phyloP scores from a whole-genome alignment of 2,797 vertebrate genomes.

The Melanogrammus aeglefinus region DNA sequence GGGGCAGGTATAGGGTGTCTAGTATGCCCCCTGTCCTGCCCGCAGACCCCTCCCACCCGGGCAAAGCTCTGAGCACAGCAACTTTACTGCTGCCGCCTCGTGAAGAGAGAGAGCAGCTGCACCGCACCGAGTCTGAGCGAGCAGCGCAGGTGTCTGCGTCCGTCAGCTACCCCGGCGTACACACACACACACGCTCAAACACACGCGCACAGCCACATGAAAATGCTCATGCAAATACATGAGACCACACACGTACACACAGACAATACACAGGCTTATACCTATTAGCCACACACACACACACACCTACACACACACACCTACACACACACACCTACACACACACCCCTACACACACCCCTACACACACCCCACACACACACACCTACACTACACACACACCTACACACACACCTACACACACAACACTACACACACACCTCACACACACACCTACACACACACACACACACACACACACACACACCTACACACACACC shows the following conservation, averaged over 20 bases:
- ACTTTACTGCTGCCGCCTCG: conserved; percentile 64
- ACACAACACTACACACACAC: too few relatives aligned
- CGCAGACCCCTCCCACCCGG: conserved; percentile 24
- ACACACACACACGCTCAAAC: conserved; percentile 15
- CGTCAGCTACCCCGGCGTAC: conserved; percentile 50
- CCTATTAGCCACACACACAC: not conserved
- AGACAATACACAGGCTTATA: not conserved
- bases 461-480: not conserved
- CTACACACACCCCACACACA: conserved; percentile 1
- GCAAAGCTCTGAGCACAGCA: conserved; percentile 77
- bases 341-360: too few relatives aligned
- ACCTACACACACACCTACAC: not conserved
- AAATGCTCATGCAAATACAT: too few relatives aligned
- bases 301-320: conserved; percentile 4
- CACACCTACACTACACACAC: not conserved
- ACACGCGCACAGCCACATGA: conserved; percentile 12
- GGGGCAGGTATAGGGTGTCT: conserved; percentile 60
- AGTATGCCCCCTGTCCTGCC: conserved; percentile 37
- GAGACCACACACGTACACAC: not conserved
- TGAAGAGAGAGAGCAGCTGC: conserved; percentile 76
- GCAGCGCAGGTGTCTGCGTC: conserved; percentile 74
- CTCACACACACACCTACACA: not conserved
- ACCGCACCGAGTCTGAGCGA: conserved; percentile 71
- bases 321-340: not conserved
- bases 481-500: not conserved